These are phyloP conservation scores for Agrotis clavis DNA, from an alignment of 2,888 invertebrate species.

Conservation along the genomic window DNA sequence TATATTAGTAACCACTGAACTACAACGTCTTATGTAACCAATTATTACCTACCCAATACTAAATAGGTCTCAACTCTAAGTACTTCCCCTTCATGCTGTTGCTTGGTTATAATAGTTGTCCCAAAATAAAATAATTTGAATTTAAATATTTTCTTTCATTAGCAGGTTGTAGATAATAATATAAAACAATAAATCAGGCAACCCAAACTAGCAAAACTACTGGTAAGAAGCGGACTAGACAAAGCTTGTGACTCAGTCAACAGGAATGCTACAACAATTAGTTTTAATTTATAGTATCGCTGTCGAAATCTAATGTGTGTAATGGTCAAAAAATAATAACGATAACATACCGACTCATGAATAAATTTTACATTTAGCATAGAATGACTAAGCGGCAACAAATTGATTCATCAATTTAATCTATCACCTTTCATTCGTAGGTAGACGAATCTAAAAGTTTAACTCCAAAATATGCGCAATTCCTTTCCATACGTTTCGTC, in stretches of 20 bases:
- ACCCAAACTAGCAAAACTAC: slow-evolving; percentile 8
- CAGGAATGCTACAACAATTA: slow-evolving; percentile 33
- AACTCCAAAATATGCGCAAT: slow-evolving; percentile 19
- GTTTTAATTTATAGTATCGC: slow-evolving; percentile 35
- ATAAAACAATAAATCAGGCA: not conserved
- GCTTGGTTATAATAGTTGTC: too few relatives aligned
- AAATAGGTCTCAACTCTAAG: too few relatives aligned
- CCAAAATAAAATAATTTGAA: too few relatives aligned
- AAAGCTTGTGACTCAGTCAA: slow-evolving; percentile 33
- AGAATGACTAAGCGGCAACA: slow-evolving; percentile 1
- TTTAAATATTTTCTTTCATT: too few relatives aligned
- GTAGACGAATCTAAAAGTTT: slow-evolving; percentile 15
- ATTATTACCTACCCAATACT: too few relatives aligned
- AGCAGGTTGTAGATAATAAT: too few relatives aligned
- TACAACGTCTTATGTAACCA: too few relatives aligned
- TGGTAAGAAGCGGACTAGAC: not conserved
- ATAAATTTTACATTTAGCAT: not conserved
- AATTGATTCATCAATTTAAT: slow-evolving; percentile 1
- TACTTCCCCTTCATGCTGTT: too few relatives aligned
- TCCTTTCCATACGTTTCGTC: slow-evolving; percentile 27
- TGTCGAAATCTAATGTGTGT: not conserved
- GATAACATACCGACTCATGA: not conserved
- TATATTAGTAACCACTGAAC: too few relatives aligned
- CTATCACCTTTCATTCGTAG: slow-evolving; percentile 4
- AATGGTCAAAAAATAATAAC: not conserved